A percentile compares a stretch with the other conserved stretches of the same genome.
Evolutionary conservation across 2,113 vertebrate species (phyloP).

Genomic region (Glareola pratincola): DNA sequence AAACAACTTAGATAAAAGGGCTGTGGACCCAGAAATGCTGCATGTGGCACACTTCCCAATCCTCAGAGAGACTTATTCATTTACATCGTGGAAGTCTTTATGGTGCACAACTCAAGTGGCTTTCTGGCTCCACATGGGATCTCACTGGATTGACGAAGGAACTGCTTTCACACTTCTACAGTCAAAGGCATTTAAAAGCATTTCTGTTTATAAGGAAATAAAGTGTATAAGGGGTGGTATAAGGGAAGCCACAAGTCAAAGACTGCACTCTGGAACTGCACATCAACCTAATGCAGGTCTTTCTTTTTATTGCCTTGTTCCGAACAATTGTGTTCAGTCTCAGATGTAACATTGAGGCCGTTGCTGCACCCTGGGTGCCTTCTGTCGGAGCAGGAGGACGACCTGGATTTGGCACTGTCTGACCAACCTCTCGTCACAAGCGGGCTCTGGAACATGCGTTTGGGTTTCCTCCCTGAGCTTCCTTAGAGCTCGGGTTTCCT

Average conservation of each 20-base stretch:
- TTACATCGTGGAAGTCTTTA: not conserved
- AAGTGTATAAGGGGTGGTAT: not conserved
- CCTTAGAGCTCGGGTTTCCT: not conserved
- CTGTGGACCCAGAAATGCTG: constrained; percentile 28
- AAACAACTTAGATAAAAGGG: constrained; percentile 59
- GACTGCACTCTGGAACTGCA: not conserved
- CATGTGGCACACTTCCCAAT: constrained; percentile 44
- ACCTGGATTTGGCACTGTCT: not conserved
- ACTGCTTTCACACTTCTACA: not conserved
- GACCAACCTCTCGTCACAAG: not conserved
- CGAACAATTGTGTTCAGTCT: not conserved
- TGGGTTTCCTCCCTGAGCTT: not conserved
- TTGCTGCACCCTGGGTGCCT: not conserved
- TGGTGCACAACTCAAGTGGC: constrained; percentile 16
- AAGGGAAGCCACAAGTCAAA: not conserved
- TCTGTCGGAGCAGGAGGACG: not conserved
- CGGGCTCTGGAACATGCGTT: accelerated
- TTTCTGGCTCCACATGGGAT: constrained; percentile 27
- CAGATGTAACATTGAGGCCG: not conserved
- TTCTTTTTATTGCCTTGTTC: not conserved
- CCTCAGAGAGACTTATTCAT: constrained; percentile 44
- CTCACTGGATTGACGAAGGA: not conserved
- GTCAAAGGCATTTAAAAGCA: not conserved
- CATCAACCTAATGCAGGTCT: not conserved
- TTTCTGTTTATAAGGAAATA: not conserved